Evolutionary conservation across 2,888 invertebrate genomes (phyloP).

Genomic region (Macropis europaea): DNA sequence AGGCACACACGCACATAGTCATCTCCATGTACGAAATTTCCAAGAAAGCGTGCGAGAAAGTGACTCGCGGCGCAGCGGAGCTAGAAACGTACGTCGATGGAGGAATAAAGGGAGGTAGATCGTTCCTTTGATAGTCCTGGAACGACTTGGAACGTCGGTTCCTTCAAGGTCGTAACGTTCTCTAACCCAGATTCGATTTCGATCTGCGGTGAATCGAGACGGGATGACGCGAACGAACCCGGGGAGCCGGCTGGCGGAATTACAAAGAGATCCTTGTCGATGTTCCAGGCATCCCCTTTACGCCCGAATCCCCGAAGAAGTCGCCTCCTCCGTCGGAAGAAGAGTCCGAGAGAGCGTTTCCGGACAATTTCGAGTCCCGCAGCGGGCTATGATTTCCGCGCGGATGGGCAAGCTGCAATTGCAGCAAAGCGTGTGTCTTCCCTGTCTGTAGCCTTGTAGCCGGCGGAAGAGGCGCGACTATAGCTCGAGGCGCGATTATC

Average conservation of each 20-base stretch:
- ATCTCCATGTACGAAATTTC: neutral
- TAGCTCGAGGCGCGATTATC: slow-evolving; percentile 74
- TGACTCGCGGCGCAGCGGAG: neutral
- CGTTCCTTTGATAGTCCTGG: slow-evolving; percentile 15
- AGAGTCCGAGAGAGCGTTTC: slow-evolving; percentile 57
- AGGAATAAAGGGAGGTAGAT: slow-evolving; percentile 13
- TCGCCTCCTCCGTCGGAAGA: slow-evolving; percentile 42
- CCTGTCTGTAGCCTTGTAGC: slow-evolving; percentile 17
- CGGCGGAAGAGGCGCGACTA: slow-evolving; percentile 53
- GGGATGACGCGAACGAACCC: slow-evolving; percentile 14
- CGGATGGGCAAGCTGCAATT: slow-evolving; percentile 72
- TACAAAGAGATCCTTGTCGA: slow-evolving; percentile 55
- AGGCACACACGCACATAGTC: too few relatives aligned
- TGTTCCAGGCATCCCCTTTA: slow-evolving; percentile 45
- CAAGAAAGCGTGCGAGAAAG: neutral
- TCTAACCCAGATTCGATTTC: slow-evolving; percentile 49
- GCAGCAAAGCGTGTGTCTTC: slow-evolving; percentile 67
- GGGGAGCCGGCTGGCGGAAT: slow-evolving; percentile 38
- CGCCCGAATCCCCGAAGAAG: slow-evolving; percentile 55
- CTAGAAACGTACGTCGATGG: slow-evolving; percentile 4
- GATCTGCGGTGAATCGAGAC: slow-evolving; percentile 26
- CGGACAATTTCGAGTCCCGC: slow-evolving; percentile 74
- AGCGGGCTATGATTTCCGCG: slow-evolving; percentile 76
- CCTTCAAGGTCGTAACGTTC: slow-evolving; percentile 32
- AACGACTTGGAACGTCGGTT: neutral